These are phyloP conservation scores for Tribolium freemani DNA, from an alignment of 2,888 invertebrate genomes.

Conservation along the genomic window DNA sequence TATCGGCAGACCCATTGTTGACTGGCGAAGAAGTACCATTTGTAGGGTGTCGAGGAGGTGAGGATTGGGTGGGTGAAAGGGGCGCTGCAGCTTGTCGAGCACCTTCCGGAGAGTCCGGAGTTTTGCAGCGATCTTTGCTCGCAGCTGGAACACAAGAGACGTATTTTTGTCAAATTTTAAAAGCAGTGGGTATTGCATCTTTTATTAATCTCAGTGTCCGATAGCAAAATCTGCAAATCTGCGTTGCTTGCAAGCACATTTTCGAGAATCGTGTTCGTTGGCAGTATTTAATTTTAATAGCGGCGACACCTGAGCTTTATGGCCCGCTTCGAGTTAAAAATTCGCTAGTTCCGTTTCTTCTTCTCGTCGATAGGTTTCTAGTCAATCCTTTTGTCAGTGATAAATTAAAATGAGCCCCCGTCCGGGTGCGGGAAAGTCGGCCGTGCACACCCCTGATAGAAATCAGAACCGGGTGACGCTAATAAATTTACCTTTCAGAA, in stretches of 20 bases:
- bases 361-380: background rate
- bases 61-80: slow-evolving; percentile 63
- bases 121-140: slow-evolving; percentile 64
- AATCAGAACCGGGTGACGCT: slow-evolving; percentile 63
- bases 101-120: slow-evolving; percentile 66
- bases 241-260: slow-evolving; percentile 3
- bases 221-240: slow-evolving; percentile 8
- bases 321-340: slow-evolving; percentile 11
- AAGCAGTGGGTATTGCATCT: background rate
- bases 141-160: slow-evolving; percentile 30
- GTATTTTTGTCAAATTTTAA: background rate
- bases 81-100: slow-evolving; percentile 58
- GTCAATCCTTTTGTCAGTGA: slow-evolving; percentile 22
- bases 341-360: slow-evolving; percentile 8
- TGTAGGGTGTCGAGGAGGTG: slow-evolving; percentile 53
- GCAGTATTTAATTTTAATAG: slow-evolving; percentile 27
- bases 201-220: background rate
- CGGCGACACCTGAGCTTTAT: slow-evolving; percentile 14
- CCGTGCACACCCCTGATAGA: slow-evolving; percentile 52
- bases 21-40: slow-evolving; percentile 66
- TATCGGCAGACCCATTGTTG: slow-evolving; percentile 68
- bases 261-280: background rate
- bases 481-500: slow-evolving; percentile 66
- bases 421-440: slow-evolving; percentile 15
- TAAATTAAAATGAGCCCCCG: slow-evolving; percentile 31